A percentile compares a stretch with the other conserved stretches of the same genome.
Conservation (phyloP, 2,888 invertebrate species). For the Drosophila phalerata region DNA sequence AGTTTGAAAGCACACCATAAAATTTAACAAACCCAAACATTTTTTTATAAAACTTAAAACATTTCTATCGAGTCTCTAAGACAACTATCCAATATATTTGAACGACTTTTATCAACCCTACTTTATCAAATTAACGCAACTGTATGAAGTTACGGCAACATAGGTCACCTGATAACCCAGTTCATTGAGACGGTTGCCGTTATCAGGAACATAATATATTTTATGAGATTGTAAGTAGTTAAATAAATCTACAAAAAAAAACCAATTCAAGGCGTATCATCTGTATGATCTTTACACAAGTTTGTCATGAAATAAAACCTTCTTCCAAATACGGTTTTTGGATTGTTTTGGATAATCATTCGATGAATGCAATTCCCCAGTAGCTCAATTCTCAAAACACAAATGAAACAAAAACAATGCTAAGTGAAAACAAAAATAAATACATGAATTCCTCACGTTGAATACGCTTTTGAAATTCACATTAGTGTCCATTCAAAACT, state of each 20-base stretch:
- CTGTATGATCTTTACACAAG: not conserved
- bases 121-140: not conserved
- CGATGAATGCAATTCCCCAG: not conserved
- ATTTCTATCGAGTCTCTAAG: too few species aligned
- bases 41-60: not conserved
- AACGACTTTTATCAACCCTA: not conserved
- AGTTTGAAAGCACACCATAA: not conserved
- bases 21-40: not conserved
- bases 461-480: conserved; percentile 25
- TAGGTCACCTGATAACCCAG: not conserved
- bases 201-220: conserved; percentile 5
- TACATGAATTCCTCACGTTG: conserved; percentile 10
- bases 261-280: not conserved
- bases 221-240: not conserved
- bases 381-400: not conserved
- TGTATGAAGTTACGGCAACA: not conserved
- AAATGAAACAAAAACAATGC: not conserved
- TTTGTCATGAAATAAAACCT: not conserved
- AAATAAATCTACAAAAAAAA: not conserved
- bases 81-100: not conserved
- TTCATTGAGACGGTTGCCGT: not conserved
- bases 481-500: conserved; percentile 41
- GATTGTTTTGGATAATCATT: conserved; percentile 1
- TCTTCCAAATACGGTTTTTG: not conserved
- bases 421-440: conserved; percentile 3